phyloP scores from a whole-genome alignment of 2,797 vertebrate species.

The Cheirogaleus major region DNA sequence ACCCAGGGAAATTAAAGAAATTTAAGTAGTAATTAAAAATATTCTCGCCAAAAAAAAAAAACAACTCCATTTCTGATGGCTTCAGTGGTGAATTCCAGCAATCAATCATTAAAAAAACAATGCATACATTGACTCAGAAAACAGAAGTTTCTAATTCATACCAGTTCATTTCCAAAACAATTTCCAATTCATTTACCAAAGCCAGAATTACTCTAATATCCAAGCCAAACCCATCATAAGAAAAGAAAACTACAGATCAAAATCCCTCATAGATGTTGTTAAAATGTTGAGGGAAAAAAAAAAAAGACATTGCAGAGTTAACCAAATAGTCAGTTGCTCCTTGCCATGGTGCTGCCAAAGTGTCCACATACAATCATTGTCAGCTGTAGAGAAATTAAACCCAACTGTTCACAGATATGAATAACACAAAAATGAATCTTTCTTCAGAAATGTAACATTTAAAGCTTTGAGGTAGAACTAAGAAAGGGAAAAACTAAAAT shows the following conservation, averaged over 20 bases:
- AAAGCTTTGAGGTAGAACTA: slow-evolving; percentile 84
- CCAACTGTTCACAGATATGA: slow-evolving; percentile 77
- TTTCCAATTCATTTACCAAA: slow-evolving; percentile 15
- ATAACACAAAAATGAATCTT: slow-evolving; percentile 81
- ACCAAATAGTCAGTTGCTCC: slow-evolving; percentile 60
- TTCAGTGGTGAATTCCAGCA: not conserved
- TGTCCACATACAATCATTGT: slow-evolving; percentile 51
- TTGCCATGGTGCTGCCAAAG: slow-evolving; percentile 44
- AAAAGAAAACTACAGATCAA: not conserved
- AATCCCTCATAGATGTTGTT: not conserved
- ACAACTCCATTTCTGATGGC: not conserved
- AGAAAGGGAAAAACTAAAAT: slow-evolving; percentile 84
- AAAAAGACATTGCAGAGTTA: slow-evolving; percentile 62
- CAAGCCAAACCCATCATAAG: not conserved
- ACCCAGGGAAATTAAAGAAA: not conserved
- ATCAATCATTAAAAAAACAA: not conserved
- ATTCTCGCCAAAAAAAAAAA: not conserved
- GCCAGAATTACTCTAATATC: not conserved
- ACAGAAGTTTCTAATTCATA: not conserved
- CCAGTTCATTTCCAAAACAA: not conserved
- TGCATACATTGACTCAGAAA: not conserved
- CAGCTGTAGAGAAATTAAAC: slow-evolving; percentile 81
- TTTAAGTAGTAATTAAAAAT: not conserved
- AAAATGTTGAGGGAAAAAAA: not conserved
- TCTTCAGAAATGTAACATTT: slow-evolving; percentile 83